Percentiles rank a stretch among this genome's conserved stretches.
These are phyloP conservation scores for Agapornis canus DNA, from an alignment of 2,797 vertebrate genomes.

Conservation along the genomic window DNA sequence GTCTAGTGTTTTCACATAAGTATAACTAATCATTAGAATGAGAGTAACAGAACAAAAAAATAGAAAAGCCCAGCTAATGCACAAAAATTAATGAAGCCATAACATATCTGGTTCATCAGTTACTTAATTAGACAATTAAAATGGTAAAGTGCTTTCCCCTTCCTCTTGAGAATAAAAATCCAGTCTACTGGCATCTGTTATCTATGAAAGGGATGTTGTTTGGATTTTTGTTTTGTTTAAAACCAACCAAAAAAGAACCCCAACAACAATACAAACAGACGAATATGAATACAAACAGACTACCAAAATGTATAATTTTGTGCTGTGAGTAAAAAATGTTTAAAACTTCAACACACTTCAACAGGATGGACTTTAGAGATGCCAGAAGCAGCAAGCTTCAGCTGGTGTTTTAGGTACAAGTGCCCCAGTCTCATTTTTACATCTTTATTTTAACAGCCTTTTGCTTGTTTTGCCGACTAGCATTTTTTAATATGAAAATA, in stretches of 20 bases:
- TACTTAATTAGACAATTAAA: slow-evolving; percentile 11
- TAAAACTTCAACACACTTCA: neutral
- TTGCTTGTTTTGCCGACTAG: neutral
- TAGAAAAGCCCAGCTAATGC: neutral
- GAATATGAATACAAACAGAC: neutral
- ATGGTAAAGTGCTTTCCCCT: neutral
- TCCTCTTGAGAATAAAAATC: neutral
- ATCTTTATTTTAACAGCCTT: neutral
- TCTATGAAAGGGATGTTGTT: neutral
- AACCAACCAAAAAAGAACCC: neutral
- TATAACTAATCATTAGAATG: neutral
- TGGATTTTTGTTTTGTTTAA: neutral
- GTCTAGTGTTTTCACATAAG: neutral
- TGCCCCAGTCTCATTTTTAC: neutral
- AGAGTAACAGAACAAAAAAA: neutral
- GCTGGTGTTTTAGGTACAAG: neutral
- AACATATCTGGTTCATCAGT: neutral
- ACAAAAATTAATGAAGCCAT: neutral
- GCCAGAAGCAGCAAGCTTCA: neutral
- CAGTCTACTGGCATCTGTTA: neutral
- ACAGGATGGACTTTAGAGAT: neutral
- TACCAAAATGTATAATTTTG: neutral
- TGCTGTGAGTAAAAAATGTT: neutral
- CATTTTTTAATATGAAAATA: neutral
- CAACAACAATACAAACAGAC: neutral